A percentile compares a stretch with the other conserved stretches of the same genome.
These are phyloP conservation scores for Phenganax stokvisi DNA, from an alignment of 92 coral and sea anemone genomes.

Conservation along the genomic window DNA sequence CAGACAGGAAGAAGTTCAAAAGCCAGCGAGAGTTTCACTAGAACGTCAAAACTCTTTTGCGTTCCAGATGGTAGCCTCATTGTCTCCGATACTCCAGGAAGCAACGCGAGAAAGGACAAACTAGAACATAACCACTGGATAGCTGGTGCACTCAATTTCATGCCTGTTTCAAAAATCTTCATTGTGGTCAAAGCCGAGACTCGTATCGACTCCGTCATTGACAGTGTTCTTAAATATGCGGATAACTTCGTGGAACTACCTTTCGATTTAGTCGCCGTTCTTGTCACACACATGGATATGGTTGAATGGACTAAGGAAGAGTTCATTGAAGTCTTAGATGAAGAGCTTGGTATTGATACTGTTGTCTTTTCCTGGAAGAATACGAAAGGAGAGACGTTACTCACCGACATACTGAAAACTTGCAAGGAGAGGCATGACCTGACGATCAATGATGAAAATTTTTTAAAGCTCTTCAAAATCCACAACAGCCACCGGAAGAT, in stretches of 20 bases:
- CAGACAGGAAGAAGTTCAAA: slow-evolving; percentile 45
- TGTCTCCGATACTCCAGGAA: slow-evolving; percentile 51
- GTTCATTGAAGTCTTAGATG: slow-evolving; percentile 30
- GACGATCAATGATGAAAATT: slow-evolving; percentile 43
- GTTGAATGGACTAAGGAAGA: slow-evolving; percentile 47
- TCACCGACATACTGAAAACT: slow-evolving; percentile 21
- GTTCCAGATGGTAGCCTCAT: slow-evolving; percentile 54
- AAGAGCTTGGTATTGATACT: slow-evolving; percentile 49
- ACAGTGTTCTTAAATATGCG: slow-evolving; percentile 48
- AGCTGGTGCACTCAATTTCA: slow-evolving; percentile 42
- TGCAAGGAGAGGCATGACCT: slow-evolving; percentile 31
- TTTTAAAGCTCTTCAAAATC: slow-evolving; percentile 48
- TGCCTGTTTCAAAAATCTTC: slow-evolving; percentile 48
- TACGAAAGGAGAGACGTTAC: slow-evolving; percentile 23
- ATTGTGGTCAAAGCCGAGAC: slow-evolving; percentile 51
- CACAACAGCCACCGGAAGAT: slow-evolving; percentile 49
- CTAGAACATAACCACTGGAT: slow-evolving; percentile 41
- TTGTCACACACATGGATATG: slow-evolving; percentile 51
- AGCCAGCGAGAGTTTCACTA: slow-evolving; percentile 52
- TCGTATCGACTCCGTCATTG: slow-evolving; percentile 50
- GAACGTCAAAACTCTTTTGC: slow-evolving; percentile 30
- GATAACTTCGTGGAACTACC: slow-evolving; percentile 50
- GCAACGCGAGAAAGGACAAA: slow-evolving; percentile 49
- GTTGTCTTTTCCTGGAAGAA: slow-evolving; percentile 47
- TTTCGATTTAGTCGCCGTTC: slow-evolving; percentile 48